These are phyloP conservation scores for Felis catus DNA, from an alignment of 2,113 vertebrate genomes.

Conservation along the genomic window DNA sequence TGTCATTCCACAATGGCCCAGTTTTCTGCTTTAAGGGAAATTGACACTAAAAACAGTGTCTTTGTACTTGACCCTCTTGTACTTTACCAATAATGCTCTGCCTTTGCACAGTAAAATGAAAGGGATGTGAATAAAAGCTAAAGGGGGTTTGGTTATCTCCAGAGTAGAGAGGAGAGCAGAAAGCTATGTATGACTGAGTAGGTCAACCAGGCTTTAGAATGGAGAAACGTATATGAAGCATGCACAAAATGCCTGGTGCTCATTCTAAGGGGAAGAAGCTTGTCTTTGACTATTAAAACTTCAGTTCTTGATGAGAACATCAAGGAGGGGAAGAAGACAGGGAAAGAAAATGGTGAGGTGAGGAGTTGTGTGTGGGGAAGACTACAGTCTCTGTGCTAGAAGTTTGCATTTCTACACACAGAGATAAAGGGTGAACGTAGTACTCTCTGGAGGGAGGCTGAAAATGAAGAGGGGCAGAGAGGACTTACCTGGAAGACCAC, in stretches of 20 bases:
- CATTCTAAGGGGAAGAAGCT: neutral
- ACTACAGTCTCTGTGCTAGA: neutral
- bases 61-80: conserved; percentile 26
- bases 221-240: neutral
- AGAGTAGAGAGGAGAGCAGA: neutral
- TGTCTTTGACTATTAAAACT: neutral
- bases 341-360: neutral
- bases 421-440: neutral
- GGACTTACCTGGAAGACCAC: neutral
- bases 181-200: neutral
- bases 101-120: neutral
- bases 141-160: fast-evolving
- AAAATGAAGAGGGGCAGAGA: neutral
- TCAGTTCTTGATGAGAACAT: neutral
- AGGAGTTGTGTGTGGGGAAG: neutral
- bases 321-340: neutral
- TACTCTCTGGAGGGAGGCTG: neutral
- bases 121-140: neutral
- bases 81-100: neutral
- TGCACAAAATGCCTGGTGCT: too few relatives aligned
- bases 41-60: conserved; percentile 30
- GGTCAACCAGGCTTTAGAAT: neutral
- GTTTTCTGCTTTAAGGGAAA: neutral
- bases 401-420: neutral
- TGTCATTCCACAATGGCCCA: neutral